Evolutionary conservation across 53 echinoderm and acorn worm genomes (phyloP), one percentile per base, ranked within the genome.

Genomic region (Paracentrotus lividus): DNA sequence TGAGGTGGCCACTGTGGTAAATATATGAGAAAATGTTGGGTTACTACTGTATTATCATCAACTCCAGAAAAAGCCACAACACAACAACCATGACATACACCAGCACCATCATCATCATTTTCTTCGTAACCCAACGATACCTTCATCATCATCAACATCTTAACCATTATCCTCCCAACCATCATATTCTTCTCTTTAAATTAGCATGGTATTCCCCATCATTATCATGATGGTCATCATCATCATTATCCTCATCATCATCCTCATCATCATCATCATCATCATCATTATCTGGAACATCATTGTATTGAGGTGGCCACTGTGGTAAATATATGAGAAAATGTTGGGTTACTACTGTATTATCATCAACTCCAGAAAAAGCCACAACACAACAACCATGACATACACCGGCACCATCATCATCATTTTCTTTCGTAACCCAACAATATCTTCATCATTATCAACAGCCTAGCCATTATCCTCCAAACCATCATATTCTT

Each of bases 261-360:
- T n/a, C n/a, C n/a, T n/a, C n/a, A n/a, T n/a, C n/a, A n/a, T n/a
- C n/a, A n/a, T n/a, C n/a, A n/a, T n/a, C n/a, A 61, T 24, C 20
- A 61, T 24, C 24, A 61, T 24, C 6, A 61, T 88, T 95, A 81
- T 95, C 95, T 77, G 69, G 42, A 24, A 85, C 93, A 45, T 76
- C 88, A 12, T 42, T 77, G 42, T 93, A 75, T 38, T 87, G 69
- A 14, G 88, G 43, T 42, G 88, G 93, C 95, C 93, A 93, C 93
- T 92, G 91, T 26, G 27, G 3, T 23, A 6, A 87, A 56, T 33
- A 55, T 21, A 55, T 16, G 2, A 47, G 12, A 72, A 3, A 21
- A 72, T 72, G 8, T 16, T 1, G 26, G 24, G 8, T 6, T 61
- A 8, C 23, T 60, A 60, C 26, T 24, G 26, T n/a, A 26, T 24